These are phyloP conservation scores for Tachysurus fulvidraco DNA, from an alignment of 2,113 vertebrate species.

Conservation along the genomic window DNA sequence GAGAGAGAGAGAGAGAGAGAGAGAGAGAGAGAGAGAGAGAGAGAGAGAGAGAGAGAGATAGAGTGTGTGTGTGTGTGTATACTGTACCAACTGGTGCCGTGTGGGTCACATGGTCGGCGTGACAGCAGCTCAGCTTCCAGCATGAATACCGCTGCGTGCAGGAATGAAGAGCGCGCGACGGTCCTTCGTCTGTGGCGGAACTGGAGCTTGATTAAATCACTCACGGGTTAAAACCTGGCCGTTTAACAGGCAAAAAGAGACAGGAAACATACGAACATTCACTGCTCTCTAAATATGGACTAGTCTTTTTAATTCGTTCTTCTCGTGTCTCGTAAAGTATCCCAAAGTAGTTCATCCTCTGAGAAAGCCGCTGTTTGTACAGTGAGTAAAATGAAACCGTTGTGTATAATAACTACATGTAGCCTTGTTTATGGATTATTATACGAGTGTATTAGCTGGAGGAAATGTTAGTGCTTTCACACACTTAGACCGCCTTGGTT, in stretches of 20 bases:
- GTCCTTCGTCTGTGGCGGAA: neutral
- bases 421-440: neutral
- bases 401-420: neutral
- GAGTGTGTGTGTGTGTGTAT: neutral
- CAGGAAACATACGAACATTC: neutral
- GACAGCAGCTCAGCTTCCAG: conserved; percentile 31
- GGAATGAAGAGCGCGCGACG: neutral
- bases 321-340: conserved; percentile 5
- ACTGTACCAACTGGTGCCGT: neutral
- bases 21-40: too few relatives aligned
- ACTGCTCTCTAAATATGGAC: neutral
- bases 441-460: neutral
- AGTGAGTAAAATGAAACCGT: neutral
- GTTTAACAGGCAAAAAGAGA: neutral
- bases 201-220: neutral
- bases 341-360: conserved; percentile 5
- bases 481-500: neutral
- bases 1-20: too few relatives aligned
- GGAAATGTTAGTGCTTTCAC: neutral
- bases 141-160: neutral
- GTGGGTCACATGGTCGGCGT: conserved; percentile 49
- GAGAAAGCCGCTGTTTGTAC: conserved; percentile 16
- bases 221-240: neutral
- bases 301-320: neutral
- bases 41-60: too few relatives aligned